These are phyloP conservation scores for Eufriesea mexicana DNA, from an alignment of 1,140 invertebrate genomes.

Conservation along the genomic window DNA sequence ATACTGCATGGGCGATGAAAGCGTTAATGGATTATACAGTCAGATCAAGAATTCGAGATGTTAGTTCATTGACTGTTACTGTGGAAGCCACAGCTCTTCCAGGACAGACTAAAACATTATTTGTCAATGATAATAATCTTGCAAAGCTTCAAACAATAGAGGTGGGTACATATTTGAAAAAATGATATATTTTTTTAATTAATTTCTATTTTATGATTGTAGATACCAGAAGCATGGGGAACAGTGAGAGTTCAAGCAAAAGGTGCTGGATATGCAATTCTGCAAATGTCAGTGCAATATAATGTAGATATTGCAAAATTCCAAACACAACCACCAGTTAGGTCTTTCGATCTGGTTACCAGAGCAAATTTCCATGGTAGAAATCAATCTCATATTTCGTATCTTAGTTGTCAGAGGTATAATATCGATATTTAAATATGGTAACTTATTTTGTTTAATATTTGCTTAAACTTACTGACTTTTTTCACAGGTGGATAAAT, in stretches of 20 bases:
- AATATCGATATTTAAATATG: neutral
- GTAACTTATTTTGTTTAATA: neutral
- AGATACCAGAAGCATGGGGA: constrained; percentile 96
- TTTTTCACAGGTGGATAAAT: constrained; percentile 88
- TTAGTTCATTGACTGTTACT: constrained; percentile 91
- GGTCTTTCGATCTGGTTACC: constrained; percentile 88
- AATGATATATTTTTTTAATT: neutral
- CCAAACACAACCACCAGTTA: constrained; percentile 91
- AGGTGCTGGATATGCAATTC: constrained; percentile 94
- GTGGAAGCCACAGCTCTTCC: constrained; percentile 93
- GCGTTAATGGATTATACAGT: constrained; percentile 95
- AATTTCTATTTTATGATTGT: constrained; percentile 21
- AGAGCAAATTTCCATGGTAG: constrained; percentile 91
- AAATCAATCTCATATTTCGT: constrained; percentile 96
- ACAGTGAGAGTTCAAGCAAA: constrained; percentile 94
- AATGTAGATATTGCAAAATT: constrained; percentile 95
- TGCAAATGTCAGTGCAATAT: constrained; percentile 97
- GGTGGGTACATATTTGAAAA: constrained; percentile 77
- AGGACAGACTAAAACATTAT: constrained; percentile 85
- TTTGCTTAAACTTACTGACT: neutral
- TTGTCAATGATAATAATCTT: constrained; percentile 89
- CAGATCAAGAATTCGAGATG: constrained; percentile 91
- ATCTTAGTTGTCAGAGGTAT: constrained; percentile 91
- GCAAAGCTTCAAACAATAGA: constrained; percentile 89
- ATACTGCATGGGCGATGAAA: constrained; percentile 94